These are phyloP conservation scores for Zingel zingel DNA, from an alignment of 2,113 vertebrate species.

Conservation along the genomic window DNA sequence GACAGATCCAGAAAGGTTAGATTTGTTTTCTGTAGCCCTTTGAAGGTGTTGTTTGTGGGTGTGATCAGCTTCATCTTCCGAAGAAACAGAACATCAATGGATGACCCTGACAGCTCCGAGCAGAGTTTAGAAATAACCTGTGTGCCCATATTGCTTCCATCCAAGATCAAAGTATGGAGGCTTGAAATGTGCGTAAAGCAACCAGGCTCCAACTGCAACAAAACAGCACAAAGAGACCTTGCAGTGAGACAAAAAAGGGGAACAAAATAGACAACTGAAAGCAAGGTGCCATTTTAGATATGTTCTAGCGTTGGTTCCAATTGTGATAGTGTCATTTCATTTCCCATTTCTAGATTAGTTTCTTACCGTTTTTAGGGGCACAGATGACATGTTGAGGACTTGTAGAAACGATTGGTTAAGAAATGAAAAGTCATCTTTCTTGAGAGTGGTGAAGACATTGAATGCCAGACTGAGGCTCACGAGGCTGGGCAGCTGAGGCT, in stretches of 20 bases:
- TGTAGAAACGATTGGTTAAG: slow-evolving; percentile 85
- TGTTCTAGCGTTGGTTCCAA: not conserved
- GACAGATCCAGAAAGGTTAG: slow-evolving; percentile 89
- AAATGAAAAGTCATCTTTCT: slow-evolving; percentile 87
- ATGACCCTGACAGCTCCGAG: slow-evolving; percentile 85
- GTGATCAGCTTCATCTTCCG: slow-evolving; percentile 78
- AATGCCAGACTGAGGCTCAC: slow-evolving; percentile 81
- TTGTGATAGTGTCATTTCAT: slow-evolving; percentile 32
- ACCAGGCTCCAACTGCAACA: slow-evolving; percentile 85
- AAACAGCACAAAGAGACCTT: slow-evolving; percentile 26
- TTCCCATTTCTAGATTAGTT: slow-evolving; percentile 37
- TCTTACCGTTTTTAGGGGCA: slow-evolving; percentile 88
- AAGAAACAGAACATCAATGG: slow-evolving; percentile 85
- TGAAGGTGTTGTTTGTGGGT: slow-evolving; percentile 83
- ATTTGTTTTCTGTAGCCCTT: slow-evolving; percentile 85
- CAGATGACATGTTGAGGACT: slow-evolving; percentile 88
- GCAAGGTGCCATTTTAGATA: not conserved
- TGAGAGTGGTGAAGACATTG: slow-evolving; percentile 86
- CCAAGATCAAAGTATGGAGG: slow-evolving; percentile 85
- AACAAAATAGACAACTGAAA: slow-evolving; percentile 48
- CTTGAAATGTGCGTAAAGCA: slow-evolving; percentile 88
- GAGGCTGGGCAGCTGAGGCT: slow-evolving; percentile 87
- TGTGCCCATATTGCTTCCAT: slow-evolving; percentile 80
- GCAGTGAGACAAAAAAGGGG: slow-evolving; percentile 34
- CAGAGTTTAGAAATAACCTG: slow-evolving; percentile 80